phyloP scores from a whole-genome alignment of 2,113 vertebrate species.

The Picathartes gymnocephalus region DNA sequence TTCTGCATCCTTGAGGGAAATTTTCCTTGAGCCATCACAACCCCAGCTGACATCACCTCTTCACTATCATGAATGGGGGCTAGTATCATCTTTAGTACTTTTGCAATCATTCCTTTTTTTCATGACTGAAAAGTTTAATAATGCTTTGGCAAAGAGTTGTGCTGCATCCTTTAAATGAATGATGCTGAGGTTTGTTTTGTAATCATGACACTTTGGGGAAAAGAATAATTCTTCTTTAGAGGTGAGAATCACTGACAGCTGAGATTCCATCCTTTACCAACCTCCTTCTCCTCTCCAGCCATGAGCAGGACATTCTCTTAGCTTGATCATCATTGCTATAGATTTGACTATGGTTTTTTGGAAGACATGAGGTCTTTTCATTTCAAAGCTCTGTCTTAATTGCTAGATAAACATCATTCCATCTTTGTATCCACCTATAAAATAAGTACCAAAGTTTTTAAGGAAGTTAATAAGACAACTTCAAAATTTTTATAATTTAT shows the following conservation, averaged over 20 bases:
- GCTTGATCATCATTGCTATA: neutral
- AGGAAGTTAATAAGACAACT: neutral
- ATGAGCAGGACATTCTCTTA: neutral
- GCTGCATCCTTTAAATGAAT: neutral
- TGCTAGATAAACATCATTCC: neutral
- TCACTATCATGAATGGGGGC: neutral
- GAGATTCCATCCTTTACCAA: neutral
- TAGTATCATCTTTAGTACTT: neutral
- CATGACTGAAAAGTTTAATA: neutral
- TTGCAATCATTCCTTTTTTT: neutral
- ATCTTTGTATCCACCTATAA: neutral
- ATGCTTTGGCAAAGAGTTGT: neutral
- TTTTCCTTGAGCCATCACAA: neutral
- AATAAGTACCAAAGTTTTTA: neutral
- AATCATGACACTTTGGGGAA: neutral
- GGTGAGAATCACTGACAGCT: neutral
- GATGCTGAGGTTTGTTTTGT: neutral
- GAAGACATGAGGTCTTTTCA: neutral
- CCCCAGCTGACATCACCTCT: neutral
- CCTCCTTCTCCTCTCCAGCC: neutral
- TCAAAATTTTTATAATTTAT: neutral
- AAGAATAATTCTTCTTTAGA: neutral
- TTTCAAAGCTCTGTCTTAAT: neutral
- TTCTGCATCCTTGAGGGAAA: neutral
- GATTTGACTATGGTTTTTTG: neutral